Conservation (phyloP, 1,140 invertebrate species). For the Ostrea edulis region DNA sequence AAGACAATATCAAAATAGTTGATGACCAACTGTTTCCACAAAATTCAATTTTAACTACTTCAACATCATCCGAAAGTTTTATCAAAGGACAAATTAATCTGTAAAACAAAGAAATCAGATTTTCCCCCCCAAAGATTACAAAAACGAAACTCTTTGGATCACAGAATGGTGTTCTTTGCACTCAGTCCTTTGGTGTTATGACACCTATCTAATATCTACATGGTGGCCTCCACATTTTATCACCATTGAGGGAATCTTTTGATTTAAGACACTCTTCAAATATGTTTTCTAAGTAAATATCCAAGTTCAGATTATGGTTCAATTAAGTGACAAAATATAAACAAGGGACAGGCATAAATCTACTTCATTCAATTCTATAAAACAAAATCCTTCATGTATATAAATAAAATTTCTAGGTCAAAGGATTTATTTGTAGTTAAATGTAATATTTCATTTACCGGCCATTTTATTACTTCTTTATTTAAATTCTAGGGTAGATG, state of each 20-base stretch:
- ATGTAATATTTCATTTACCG: slow-evolving; percentile 30
- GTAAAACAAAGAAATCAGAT: not conserved
- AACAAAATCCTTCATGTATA: not conserved
- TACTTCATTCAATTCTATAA: slow-evolving; percentile 1
- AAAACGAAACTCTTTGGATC: not conserved
- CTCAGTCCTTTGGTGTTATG: slow-evolving; percentile 3
- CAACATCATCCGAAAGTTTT: no score
- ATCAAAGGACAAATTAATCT: no score
- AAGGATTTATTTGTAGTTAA: not conserved
- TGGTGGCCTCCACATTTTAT: slow-evolving; percentile 2
- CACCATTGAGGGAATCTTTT: not conserved
- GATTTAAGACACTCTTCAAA: slow-evolving; percentile 18
- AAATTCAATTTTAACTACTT: not conserved
- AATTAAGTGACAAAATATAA: slow-evolving; percentile 38
- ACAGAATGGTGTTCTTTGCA: not conserved
- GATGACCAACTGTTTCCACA: not conserved
- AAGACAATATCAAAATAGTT: not conserved
- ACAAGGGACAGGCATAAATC: not conserved
- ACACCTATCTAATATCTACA: slow-evolving; percentile 33
- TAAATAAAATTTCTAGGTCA: not conserved
- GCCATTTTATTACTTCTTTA: not conserved
- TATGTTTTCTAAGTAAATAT: slow-evolving; percentile 34
- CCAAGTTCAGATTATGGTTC: slow-evolving; percentile 27
- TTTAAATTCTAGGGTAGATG: no score
- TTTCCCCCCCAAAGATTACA: not conserved